Evolutionary conservation across 2,888 invertebrate genomes (phyloP), one percentile per base, ranked within the genome.

Genomic region (Schizaphis graminum): DNA sequence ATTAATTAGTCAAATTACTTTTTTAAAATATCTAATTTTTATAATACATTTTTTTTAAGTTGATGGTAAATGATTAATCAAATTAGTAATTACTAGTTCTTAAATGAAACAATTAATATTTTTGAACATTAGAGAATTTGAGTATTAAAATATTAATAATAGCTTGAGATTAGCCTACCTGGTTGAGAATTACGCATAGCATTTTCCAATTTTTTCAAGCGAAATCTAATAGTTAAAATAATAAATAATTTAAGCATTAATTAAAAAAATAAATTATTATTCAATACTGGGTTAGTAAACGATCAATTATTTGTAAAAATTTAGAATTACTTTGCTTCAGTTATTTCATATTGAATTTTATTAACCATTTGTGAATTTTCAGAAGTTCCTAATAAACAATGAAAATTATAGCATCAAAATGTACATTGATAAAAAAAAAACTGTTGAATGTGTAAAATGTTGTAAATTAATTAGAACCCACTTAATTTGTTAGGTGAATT

Each of bases 121-220:
- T 85, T 11, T 24, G 35, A 53, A 44, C 1, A 21, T 41, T 26
- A 35, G 2, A 57, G 5, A 41, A 57, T 1, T 16, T 91, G 21
- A n/a, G 3, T 57, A 44, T 3, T 21, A 77, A 77, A 67, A 49
- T 77, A 49, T 84, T 41, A 91, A 56, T 53, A 91, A 91, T 44
- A 57, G 61, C 26, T 88, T 49, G 35, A 10, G 57, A 91, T 49
- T 91, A 77, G 67, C 77, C 67, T 94, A 94, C 93, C 90, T 94
- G 93, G 41, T 61, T 61, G 85, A 90, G 85, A 85, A 61, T 61
- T 90, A 91, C 44, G 49, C 90, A 94, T 90, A 86, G 85, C 93
- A 61, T 94, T 94, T 90, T 94, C 86, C 90, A 94, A 85, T 61
- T 90, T 94, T 94, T 57, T 61, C 89, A 94, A 94, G 28, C 90